A percentile compares a stretch with the other conserved stretches of the same genome.
These are phyloP conservation scores for Calypte anna DNA, from an alignment of 2,113 vertebrate genomes.

Conservation along the genomic window DNA sequence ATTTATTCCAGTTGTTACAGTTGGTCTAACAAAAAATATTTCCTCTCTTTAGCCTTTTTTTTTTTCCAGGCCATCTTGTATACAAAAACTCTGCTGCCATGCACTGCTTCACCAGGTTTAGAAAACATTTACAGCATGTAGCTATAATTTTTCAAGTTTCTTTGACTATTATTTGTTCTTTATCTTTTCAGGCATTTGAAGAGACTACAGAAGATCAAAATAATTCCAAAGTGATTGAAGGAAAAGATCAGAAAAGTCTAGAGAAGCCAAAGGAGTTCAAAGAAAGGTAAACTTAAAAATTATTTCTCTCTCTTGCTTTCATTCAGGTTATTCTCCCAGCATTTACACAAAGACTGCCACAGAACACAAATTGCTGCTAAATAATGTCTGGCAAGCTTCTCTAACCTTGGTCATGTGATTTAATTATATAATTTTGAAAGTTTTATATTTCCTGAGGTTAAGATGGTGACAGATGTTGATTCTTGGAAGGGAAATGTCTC, in stretches of 20 bases:
- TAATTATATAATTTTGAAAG: not conserved
- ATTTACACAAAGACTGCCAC: not conserved
- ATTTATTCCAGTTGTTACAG: not conserved
- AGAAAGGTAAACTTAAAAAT: slow-evolving; percentile 66
- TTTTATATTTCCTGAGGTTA: not conserved
- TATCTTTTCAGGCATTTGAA: slow-evolving; percentile 60
- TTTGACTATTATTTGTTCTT: not conserved
- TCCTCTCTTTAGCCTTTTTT: not conserved
- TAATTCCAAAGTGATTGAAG: slow-evolving; percentile 43
- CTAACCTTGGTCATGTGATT: not conserved
- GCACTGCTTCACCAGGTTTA: not conserved
- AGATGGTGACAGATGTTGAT: not conserved
- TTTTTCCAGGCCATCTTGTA: not conserved
- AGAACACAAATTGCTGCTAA: not conserved
- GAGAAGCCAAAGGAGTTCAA: slow-evolving; percentile 65
- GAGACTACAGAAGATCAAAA: slow-evolving; percentile 58
- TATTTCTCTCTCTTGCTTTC: not conserved
- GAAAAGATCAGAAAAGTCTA: slow-evolving; percentile 42
- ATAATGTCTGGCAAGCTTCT: not conserved
- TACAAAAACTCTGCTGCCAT: not conserved
- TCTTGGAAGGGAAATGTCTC: not conserved
- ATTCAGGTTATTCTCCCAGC: not conserved
- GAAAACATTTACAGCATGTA: not conserved
- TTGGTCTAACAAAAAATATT: not conserved
- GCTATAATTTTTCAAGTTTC: not conserved